Percentiles rank a stretch among this genome's conserved stretches.
phyloP scores from a whole-genome alignment of 2,797 vertebrate genomes.

The Labroides dimidiatus region DNA sequence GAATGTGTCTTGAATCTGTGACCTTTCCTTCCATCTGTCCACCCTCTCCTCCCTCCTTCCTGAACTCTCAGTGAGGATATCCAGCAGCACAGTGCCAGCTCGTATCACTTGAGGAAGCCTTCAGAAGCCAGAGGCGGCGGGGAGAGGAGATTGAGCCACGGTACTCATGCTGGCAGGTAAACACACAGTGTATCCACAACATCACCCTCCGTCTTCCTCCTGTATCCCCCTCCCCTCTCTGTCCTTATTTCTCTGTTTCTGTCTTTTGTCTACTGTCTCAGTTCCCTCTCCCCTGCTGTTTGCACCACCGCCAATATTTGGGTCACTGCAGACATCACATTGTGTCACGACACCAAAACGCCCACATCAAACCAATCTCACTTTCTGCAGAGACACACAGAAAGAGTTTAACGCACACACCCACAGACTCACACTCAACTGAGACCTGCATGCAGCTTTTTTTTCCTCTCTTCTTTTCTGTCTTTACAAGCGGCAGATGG shows the following conservation, averaged over 20 bases:
- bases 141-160: conserved; percentile 47
- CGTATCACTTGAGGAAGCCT: conserved; percentile 49
- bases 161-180: conserved; percentile 62
- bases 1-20: conserved; percentile 4
- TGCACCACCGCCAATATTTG: conserved; percentile 50
- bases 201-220: conserved; percentile 43
- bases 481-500: conserved; percentile 45
- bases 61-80: conserved; percentile 30
- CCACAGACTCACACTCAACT: background rate
- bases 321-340: conserved; percentile 67
- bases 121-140: conserved; percentile 31
- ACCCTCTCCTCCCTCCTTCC: conserved; percentile 3
- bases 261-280: conserved; percentile 43
- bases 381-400: conserved; percentile 24
- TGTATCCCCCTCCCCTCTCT: background rate
- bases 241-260: conserved; percentile 8
- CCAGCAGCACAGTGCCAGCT: conserved; percentile 41
- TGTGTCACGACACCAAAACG: conserved; percentile 51
- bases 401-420: background rate
- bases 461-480: conserved; percentile 9
- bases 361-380: conserved; percentile 49
- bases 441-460: background rate
- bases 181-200: conserved; percentile 46
- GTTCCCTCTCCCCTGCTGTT: conserved; percentile 44
- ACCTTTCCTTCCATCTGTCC: conserved; percentile 38